phyloP scores from a whole-genome alignment of 2,888 invertebrate species.

The Eurytoma adleriae region DNA sequence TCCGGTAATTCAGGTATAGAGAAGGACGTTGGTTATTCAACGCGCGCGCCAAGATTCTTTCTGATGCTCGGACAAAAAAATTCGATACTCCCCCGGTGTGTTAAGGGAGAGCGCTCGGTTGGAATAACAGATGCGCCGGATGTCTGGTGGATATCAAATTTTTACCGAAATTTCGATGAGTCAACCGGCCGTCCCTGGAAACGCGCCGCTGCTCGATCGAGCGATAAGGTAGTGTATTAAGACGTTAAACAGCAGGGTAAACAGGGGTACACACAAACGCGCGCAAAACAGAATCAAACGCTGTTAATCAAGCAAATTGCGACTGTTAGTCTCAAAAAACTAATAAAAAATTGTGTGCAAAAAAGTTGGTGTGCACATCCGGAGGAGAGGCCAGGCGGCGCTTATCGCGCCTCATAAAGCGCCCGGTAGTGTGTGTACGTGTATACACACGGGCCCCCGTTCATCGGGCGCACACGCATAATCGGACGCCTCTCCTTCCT shows the following conservation, averaged over 20 bases:
- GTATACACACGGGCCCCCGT: background rate
- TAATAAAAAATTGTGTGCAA: too few relatives aligned
- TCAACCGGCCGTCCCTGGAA: background rate
- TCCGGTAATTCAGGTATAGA: too few relatives aligned
- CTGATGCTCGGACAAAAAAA: constrained; percentile 1
- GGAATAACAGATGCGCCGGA: constrained; percentile 15
- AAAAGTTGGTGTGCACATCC: background rate
- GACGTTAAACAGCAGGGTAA: too few relatives aligned
- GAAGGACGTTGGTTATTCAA: too few relatives aligned
- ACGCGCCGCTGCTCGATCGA: too few relatives aligned
- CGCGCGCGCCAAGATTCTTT: too few relatives aligned
- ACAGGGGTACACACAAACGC: too few relatives aligned
- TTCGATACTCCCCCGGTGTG: background rate
- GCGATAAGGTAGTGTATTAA: too few relatives aligned
- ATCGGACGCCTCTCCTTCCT: background rate
- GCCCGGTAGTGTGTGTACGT: too few relatives aligned
- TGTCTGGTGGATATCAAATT: constrained; percentile 36
- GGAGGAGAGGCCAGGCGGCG: background rate
- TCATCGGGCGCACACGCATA: background rate
- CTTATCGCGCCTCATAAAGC: constrained; percentile 31
- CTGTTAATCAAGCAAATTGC: too few relatives aligned
- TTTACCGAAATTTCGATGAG: constrained; percentile 24
- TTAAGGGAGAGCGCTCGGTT: too few relatives aligned
- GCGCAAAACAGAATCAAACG: background rate
- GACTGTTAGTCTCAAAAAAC: too few relatives aligned